A percentile compares a stretch with the other conserved stretches of the same genome.
Conservation (phyloP, 2,797 vertebrate species). For the Echeneis naucrates region DNA sequence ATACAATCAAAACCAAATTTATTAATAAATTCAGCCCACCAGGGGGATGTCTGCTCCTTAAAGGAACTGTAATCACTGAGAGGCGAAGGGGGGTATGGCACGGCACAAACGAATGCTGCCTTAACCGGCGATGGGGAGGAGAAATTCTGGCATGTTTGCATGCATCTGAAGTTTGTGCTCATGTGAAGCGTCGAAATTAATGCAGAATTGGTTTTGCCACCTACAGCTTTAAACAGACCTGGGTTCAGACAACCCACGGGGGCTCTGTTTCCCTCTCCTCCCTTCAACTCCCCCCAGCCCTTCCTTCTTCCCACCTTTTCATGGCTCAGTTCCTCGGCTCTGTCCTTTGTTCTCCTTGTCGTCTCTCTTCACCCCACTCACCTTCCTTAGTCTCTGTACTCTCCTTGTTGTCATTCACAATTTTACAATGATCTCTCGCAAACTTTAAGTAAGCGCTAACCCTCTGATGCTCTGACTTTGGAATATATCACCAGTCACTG, state of each 20-base stretch:
- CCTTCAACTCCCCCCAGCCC: background rate
- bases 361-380: conserved; percentile 30
- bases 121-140: conserved; percentile 27
- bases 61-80: conserved; percentile 73
- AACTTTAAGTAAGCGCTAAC: background rate
- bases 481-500: background rate
- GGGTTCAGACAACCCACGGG: conserved; percentile 34
- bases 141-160: conserved; percentile 26
- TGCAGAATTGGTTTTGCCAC: conserved; percentile 48
- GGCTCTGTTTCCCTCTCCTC: background rate
- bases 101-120: conserved; percentile 4
- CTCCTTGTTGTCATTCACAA: conserved; percentile 4
- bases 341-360: conserved; percentile 38
- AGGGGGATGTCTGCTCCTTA: conserved; percentile 66
- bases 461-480: background rate
- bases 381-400: background rate
- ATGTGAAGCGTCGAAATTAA: conserved; percentile 37
- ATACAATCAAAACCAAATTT: conserved; percentile 77
- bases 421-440: background rate
- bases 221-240: conserved; percentile 50
- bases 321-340: conserved; percentile 33
- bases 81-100: conserved; percentile 35
- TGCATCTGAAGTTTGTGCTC: conserved; percentile 30
- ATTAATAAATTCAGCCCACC: conserved; percentile 74
- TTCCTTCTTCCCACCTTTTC: conserved; percentile 16